These are phyloP conservation scores for Palythoa grandiflora DNA, from an alignment of 92 coral and sea anemone species.

Conservation along the genomic window DNA sequence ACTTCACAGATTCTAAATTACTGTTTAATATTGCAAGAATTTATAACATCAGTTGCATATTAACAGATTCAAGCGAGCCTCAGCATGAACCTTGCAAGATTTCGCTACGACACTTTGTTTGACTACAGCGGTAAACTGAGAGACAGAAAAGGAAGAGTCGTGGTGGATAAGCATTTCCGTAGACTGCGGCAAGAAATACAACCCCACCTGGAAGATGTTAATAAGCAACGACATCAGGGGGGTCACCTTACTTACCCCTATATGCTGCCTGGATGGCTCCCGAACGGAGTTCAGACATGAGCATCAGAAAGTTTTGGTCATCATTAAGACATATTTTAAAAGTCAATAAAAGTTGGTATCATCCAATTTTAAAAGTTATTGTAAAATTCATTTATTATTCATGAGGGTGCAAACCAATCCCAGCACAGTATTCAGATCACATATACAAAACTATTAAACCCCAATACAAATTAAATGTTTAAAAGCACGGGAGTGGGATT, in stretches of 20 bases:
- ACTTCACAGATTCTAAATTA: too few relatives aligned
- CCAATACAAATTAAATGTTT: too few relatives aligned
- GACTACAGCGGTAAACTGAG: constrained; percentile 1
- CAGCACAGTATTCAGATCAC: too few relatives aligned
- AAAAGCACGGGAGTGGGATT: too few relatives aligned
- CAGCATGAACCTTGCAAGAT: neutral
- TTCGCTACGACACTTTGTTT: neutral
- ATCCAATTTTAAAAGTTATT: too few relatives aligned
- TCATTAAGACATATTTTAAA: too few relatives aligned
- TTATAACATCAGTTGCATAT: neutral
- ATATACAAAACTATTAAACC: too few relatives aligned
- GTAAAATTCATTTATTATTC: too few relatives aligned
- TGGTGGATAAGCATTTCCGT: neutral
- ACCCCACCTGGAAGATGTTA: neutral
- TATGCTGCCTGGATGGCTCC: neutral
- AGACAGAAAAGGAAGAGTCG: neutral
- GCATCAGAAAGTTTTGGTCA: too few relatives aligned
- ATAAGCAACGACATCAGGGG: neutral
- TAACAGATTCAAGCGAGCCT: neutral
- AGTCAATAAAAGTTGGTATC: too few relatives aligned
- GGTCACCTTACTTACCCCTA: neutral
- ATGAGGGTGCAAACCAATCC: too few relatives aligned
- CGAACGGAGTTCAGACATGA: neutral
- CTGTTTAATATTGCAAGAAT: too few relatives aligned
- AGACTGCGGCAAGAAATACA: neutral